Base-by-base conservation (phyloP, 1,140 invertebrate genomes). In the Argopecten irradians region DNA sequence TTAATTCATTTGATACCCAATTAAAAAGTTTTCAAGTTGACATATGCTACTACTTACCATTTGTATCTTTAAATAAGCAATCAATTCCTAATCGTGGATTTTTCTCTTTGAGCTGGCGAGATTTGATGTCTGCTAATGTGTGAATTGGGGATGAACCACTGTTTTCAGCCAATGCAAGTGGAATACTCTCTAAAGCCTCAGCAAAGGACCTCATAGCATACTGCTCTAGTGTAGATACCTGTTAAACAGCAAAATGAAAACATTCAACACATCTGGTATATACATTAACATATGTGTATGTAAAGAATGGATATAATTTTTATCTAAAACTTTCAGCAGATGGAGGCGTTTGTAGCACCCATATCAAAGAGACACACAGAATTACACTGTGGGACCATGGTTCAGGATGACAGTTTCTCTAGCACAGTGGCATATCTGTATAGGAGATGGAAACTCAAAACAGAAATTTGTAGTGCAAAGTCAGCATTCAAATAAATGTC, bases 161-260 rank as follows among this genome's bases (percentile, higher is more conserved):
- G 96, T 99, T 99, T 95, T 99, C 99, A 19, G 99, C 98, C 39
- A 99, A 96, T 0, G 99, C 98, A 93, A 99, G 96, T 3, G 99
- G 99, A 93, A 99, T 98, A 83, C 97, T 97, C 95, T 99, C 99
- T 28, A 99, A 96, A 0, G 99, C 99, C 95, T 99, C 98, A 34
- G 98, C 97, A 95, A 99, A 99, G 0, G 98, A 98, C 90, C 99
- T 96, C 96, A 98, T 99, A 0, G 99, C 98, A 96, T 99, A 99
- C 95, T 99, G 99, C 95, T 99, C 99, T 84, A 99, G 95, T 0
- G 98, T 98, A 0, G 98, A 97, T 88, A 99, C 97, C 96, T 97
- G 90, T 82, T 92, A 90, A 83, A 88, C 91, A 89, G 33, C n/a
- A 34, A 88, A 91, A 87, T 16, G 41, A 82, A n/a, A 46, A 16